Percentiles rank a stretch among this genome's conserved stretches.
phyloP scores from a whole-genome alignment of 2,113 vertebrate species.

The Stegastes partitus region DNA sequence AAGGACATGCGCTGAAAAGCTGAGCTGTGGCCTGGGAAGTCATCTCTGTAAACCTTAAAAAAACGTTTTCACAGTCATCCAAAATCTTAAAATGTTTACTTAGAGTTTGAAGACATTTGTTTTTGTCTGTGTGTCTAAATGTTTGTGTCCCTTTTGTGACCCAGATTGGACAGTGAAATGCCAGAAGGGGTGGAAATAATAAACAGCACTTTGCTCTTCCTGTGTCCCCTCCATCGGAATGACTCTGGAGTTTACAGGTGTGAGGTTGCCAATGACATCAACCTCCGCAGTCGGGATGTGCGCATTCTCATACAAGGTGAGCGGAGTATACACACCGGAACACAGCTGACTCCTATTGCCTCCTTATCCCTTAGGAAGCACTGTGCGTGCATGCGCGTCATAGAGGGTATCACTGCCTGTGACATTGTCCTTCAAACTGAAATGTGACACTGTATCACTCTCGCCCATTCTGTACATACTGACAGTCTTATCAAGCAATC shows the following conservation, averaged over 20 bases:
- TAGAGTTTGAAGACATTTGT: not conserved
- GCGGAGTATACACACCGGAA: conserved; percentile 54
- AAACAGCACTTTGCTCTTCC: conserved; percentile 94
- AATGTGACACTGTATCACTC: conserved; percentile 74
- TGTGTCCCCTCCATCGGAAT: conserved; percentile 91
- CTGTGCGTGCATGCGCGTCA: conserved; percentile 55
- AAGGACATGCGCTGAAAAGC: too few relatives aligned
- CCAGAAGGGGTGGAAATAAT: conserved; percentile 90
- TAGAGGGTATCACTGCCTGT: conserved; percentile 61
- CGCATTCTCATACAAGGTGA: conserved; percentile 94
- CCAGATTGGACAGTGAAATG: conserved; percentile 93
- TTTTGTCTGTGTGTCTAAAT: conserved; percentile 1
- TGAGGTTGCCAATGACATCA: conserved; percentile 94
- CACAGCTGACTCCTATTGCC: conserved; percentile 69
- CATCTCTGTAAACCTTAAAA: too few relatives aligned
- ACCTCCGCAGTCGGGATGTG: conserved; percentile 93
- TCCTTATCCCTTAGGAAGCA: conserved; percentile 63
- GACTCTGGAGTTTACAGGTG: conserved; percentile 96
- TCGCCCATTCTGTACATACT: conserved; percentile 31
- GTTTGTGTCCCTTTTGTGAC: conserved; percentile 45
- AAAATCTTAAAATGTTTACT: too few relatives aligned
- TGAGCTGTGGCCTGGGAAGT: too few relatives aligned
- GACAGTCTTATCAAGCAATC: conserved; percentile 41
- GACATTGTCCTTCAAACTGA: conserved; percentile 76
- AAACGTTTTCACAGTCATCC: too few relatives aligned